A percentile compares a stretch with the other conserved stretches of the same genome.
Evolutionary conservation across 2,113 vertebrate species (phyloP).

Genomic region (Scatophagus argus): DNA sequence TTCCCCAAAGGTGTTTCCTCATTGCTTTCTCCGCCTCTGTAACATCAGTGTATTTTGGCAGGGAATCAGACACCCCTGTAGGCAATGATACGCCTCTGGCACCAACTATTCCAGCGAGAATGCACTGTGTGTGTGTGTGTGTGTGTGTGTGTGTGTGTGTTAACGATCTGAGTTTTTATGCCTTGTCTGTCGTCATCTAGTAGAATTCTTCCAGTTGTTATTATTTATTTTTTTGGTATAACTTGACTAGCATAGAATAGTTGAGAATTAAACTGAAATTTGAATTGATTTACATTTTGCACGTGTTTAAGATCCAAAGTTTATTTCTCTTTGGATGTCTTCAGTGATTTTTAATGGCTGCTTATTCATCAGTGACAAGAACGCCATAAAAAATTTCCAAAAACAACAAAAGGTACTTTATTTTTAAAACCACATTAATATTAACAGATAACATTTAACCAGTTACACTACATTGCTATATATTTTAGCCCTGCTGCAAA

Average conservation of each 20-base stretch:
- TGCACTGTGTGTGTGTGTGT: constrained; percentile 26
- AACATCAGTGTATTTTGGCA: constrained; percentile 73
- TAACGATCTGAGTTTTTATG: constrained; percentile 22
- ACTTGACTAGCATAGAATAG: constrained; percentile 3
- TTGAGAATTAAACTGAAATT: background rate
- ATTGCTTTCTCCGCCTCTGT: constrained; percentile 48
- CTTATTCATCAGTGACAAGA: background rate
- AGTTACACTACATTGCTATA: background rate
- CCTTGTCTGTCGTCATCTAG: constrained; percentile 12
- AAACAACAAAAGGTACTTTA: constrained; percentile 2
- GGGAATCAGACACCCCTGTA: constrained; percentile 72
- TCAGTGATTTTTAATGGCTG: background rate
- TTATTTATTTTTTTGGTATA: constrained; percentile 11
- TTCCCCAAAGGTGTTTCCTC: constrained; percentile 59
- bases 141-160: constrained; percentile 10
- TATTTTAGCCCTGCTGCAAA: background rate
- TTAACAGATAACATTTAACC: background rate
- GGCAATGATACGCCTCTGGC: constrained; percentile 69
- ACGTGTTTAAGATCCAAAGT: background rate
- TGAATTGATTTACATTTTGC: background rate
- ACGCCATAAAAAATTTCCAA: background rate
- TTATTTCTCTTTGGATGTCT: background rate
- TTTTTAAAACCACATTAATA: background rate
- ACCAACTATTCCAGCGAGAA: constrained; percentile 59
- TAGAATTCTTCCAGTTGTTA: constrained; percentile 2